These are phyloP conservation scores for Eupleurogrammus muticus DNA, from an alignment of 2,797 vertebrate species.

Conservation along the genomic window DNA sequence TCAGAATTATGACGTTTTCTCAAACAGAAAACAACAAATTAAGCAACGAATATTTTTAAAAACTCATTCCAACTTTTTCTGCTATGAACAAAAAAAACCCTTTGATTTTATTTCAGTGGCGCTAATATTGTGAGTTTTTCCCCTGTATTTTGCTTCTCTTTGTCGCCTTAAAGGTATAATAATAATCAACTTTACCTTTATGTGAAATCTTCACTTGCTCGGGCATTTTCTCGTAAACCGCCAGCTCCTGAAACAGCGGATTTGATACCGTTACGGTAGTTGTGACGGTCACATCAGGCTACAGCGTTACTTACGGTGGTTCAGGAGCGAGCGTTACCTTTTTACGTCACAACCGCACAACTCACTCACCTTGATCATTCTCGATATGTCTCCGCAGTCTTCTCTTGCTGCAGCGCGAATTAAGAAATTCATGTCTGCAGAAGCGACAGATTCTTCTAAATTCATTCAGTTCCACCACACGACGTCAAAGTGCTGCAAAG, in stretches of 20 bases:
- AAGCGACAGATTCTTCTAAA: background rate
- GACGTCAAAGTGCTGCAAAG: too few relatives aligned
- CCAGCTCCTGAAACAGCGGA: slow-evolving; percentile 75
- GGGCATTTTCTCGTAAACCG: slow-evolving; percentile 81
- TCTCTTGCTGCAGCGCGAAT: slow-evolving; percentile 70
- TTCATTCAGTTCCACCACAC: too few relatives aligned
- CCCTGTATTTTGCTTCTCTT: too few relatives aligned
- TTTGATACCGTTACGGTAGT: background rate
- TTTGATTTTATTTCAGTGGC: too few relatives aligned
- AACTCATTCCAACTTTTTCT: too few relatives aligned
- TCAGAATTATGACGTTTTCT: too few relatives aligned
- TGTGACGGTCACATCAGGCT: too few relatives aligned
- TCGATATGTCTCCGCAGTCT: slow-evolving; percentile 80
- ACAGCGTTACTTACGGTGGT: too few relatives aligned
- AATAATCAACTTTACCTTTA: slow-evolving; percentile 70
- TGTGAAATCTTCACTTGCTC: slow-evolving; percentile 81
- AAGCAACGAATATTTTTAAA: too few relatives aligned
- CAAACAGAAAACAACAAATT: too few relatives aligned
- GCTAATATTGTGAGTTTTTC: too few relatives aligned
- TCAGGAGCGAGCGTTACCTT: background rate
- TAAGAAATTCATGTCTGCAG: slow-evolving; percentile 73
- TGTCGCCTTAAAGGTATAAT: background rate
- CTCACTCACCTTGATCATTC: slow-evolving; percentile 81
- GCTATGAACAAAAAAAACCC: too few relatives aligned
- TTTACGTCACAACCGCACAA: background rate